Evolutionary conservation across 2,888 invertebrate genomes (phyloP).

Genomic region (Eupithecia vulgata): DNA sequence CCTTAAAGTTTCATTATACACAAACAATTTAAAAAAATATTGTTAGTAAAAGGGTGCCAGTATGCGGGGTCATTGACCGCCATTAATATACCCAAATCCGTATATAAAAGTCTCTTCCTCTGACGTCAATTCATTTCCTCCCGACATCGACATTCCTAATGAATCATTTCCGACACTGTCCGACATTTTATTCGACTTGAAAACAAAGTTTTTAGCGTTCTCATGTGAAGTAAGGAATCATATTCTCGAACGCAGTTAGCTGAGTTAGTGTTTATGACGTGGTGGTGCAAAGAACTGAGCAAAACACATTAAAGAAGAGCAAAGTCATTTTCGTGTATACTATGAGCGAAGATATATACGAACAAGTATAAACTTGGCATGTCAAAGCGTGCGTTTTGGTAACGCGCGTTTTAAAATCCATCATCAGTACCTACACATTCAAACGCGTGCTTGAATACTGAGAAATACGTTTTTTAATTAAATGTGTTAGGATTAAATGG

Average conservation of each 20-base stretch:
- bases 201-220: conserved; percentile 36
- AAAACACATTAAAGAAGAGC: neutral
- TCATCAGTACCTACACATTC: neutral
- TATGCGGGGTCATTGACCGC: conserved; percentile 8
- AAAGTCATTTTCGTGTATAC: neutral
- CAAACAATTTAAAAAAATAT: too few relatives aligned
- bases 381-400: neutral
- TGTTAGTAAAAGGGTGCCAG: neutral
- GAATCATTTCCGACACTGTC: conserved; percentile 26
- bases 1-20: neutral
- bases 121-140: conserved; percentile 26
- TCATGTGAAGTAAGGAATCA: conserved; percentile 18
- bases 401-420: neutral
- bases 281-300: conserved; percentile 10
- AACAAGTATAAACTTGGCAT: neutral
- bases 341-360: neutral
- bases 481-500: neutral
- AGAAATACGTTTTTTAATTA: neutral
- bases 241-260: conserved; percentile 21
- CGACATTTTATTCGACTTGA: conserved; percentile 22
- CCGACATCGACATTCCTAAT: conserved; percentile 16
- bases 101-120: conserved; percentile 14
- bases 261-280: conserved; percentile 28
- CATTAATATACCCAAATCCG: conserved; percentile 7
- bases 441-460: neutral